Evolutionary conservation across 2,888 invertebrate genomes (phyloP).

Genomic region (Anthrax anthrax): DNA sequence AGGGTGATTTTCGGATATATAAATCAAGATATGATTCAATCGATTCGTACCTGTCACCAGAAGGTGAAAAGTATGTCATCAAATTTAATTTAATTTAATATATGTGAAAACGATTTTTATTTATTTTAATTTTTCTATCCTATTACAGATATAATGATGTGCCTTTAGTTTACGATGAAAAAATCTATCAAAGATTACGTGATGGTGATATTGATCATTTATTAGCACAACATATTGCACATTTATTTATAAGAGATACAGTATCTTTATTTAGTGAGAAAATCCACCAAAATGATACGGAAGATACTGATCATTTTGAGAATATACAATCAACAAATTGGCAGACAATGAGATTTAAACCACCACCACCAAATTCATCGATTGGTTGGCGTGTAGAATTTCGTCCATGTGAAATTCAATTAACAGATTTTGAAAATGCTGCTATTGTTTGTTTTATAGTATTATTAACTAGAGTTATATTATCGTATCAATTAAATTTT

Average conservation of each 20-base stretch:
- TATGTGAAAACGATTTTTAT: too few species aligned
- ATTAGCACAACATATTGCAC: slow-evolving; percentile 90
- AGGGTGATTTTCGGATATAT: slow-evolving; percentile 67
- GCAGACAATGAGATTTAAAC: slow-evolving; percentile 99
- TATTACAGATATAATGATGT: slow-evolving; percentile 77
- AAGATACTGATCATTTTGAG: slow-evolving; percentile 98
- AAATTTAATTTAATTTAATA: neutral
- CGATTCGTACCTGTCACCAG: slow-evolving; percentile 86
- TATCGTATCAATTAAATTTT: slow-evolving; percentile 91
- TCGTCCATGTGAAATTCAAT: slow-evolving; percentile 93
- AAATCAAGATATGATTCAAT: slow-evolving; percentile 98
- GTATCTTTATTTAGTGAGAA: slow-evolving; percentile 92
- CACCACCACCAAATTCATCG: slow-evolving; percentile 86
- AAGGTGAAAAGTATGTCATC: slow-evolving; percentile 50
- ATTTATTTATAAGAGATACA: slow-evolving; percentile 94
- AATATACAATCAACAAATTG: slow-evolving; percentile 99
- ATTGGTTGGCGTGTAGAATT: slow-evolving; percentile 99
- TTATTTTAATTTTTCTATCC: slow-evolving; percentile 1
- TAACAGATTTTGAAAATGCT: slow-evolving; percentile 99
- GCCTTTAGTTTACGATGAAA: slow-evolving; percentile 69
- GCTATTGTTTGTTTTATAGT: slow-evolving; percentile 97
- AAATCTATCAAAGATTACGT: slow-evolving; percentile 65
- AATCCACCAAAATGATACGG: slow-evolving; percentile 79
- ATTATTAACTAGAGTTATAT: slow-evolving; percentile 86
- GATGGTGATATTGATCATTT: slow-evolving; percentile 85